Base-by-base conservation (phyloP, 2,113 vertebrate species). In the Trachemys scripta region DNA sequence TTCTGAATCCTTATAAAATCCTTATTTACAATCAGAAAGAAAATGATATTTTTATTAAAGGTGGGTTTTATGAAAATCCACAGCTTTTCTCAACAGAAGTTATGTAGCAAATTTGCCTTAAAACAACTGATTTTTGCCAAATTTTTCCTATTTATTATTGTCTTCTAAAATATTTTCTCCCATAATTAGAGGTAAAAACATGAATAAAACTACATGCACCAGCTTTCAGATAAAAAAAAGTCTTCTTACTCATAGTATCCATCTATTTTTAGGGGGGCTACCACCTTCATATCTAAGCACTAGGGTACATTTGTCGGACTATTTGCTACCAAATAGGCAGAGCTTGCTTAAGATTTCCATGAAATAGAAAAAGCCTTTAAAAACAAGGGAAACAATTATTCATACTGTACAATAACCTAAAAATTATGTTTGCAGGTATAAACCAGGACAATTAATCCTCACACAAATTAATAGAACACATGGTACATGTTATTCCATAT, bases 41-140 rank as follows among this genome's bases (percentile, higher is more conserved):
- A 94, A 92, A 4, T 50, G 62, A 53, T 88, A 53, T 69, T 75
- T 94, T 38, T 78, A 95, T 83, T 83, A 78, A 85, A 87, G 53
- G 78, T 69, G 62, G 17, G 19, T 38, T 72, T 72, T 38, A 72
- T 38, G 65, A 19, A 72, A 72, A 38, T 38, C 19, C n/a, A 72
- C 65, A 72, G 22, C 19, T 38, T 38, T 72, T 72, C n/a, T 22
- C 17, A 72, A 38, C 4, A 72, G 65, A 72, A 10, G 8, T 38
- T 20, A 69, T 38, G 35, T 9, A 72, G 65, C 19, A 72, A 22
- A 38, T 72, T 38, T 38, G 38, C 65, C 65, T 72, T 72, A 38
- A 20, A 72, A 72, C 19, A 38, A 20, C 19, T 38, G 19, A 72
- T n/a, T 72, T 38, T 72, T 72, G n/a, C n/a, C 35, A n/a, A 35